phyloP scores from a whole-genome alignment of 2,113 vertebrate genomes.

The Apteryx mantelli region DNA sequence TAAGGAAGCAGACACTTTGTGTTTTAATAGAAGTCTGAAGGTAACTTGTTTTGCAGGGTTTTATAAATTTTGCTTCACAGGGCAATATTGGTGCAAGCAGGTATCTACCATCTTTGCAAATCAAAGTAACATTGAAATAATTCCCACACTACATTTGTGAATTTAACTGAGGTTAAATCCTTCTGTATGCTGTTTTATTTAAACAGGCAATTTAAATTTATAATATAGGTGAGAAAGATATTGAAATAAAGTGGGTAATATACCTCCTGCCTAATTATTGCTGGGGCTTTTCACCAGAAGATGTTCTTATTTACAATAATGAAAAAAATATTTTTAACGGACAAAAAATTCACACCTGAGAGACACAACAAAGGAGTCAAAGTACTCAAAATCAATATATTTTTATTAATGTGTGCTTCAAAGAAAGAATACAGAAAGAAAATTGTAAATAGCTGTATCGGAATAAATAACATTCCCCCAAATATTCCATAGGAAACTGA shows the following conservation, averaged over 20 bases:
- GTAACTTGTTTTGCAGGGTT: neutral
- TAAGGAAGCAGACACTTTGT: neutral
- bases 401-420: slow-evolving; percentile 74
- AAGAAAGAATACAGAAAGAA: slow-evolving; percentile 59
- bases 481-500: slow-evolving; percentile 8
- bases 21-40: neutral
- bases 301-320: neutral
- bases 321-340: neutral
- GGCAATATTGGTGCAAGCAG: neutral
- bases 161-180: neutral
- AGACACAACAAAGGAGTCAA: slow-evolving; percentile 67
- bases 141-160: neutral
- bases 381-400: neutral
- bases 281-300: neutral
- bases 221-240: neutral
- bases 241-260: neutral
- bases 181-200: neutral
- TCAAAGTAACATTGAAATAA: neutral
- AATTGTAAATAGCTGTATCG: neutral
- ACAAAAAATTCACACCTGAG: neutral
- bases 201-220: neutral
- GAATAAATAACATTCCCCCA: slow-evolving; percentile 18
- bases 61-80: neutral
- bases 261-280: neutral
- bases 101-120: neutral